Conservation (phyloP, 2,113 vertebrate species). For the Dipodomys ordii region DNA sequence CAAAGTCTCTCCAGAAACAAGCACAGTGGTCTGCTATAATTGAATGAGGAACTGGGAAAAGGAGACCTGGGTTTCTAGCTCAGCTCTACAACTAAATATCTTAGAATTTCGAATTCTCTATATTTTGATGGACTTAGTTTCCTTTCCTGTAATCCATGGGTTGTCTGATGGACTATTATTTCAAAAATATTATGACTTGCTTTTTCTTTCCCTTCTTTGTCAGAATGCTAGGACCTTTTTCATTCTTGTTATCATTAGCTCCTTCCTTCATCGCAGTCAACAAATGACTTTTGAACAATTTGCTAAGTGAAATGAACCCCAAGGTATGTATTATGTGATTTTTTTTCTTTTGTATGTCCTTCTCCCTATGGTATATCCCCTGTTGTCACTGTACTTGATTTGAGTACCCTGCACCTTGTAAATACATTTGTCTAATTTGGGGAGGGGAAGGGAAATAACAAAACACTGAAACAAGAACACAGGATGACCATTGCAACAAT, state of each 20-base stretch:
- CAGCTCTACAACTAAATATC: background rate
- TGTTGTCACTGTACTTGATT: no score
- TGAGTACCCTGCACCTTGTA: no score
- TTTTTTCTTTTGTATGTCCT: no score
- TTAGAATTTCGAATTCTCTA: background rate
- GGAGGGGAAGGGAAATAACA: no score
- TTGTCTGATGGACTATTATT: background rate
- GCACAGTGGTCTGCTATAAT: background rate
- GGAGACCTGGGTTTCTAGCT: background rate
- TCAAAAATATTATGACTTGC: background rate
- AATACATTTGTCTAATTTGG: no score
- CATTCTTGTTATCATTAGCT: background rate
- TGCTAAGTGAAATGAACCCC: no score
- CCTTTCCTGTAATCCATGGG: background rate
- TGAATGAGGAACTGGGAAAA: background rate
- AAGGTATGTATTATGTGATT: no score
- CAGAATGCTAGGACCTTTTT: background rate
- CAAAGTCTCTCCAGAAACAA: background rate
- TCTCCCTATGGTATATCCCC: no score
- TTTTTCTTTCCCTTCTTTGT: background rate
- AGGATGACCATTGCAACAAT: no score
- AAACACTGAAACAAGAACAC: no score
- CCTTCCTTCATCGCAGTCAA: background rate
- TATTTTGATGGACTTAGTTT: background rate
- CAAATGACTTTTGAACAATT: conserved; percentile 5